Conservation (phyloP, 2,113 vertebrate genomes). For the Nibea albiflora region DNA sequence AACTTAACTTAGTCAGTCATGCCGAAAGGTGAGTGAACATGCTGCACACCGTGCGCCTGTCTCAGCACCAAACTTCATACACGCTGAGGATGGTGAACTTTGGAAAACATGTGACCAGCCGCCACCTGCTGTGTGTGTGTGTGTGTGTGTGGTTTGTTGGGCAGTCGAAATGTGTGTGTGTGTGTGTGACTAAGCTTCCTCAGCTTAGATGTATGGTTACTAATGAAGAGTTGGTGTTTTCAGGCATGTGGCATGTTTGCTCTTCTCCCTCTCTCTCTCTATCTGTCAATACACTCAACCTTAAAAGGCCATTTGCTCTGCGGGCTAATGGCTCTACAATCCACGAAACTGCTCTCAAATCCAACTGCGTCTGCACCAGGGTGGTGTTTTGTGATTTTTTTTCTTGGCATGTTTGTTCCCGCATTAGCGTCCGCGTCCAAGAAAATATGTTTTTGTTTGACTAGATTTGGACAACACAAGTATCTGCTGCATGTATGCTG, state of each 20-base stretch:
- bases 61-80: slow-evolving; percentile 25
- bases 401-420: slow-evolving; percentile 32
- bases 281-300: slow-evolving; percentile 82
- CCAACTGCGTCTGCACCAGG: slow-evolving; percentile 27
- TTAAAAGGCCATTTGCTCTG: slow-evolving; percentile 79
- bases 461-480: slow-evolving; percentile 8
- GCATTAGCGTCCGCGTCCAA: slow-evolving; percentile 28
- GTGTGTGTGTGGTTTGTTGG: not conserved
- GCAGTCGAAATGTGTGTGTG: slow-evolving; percentile 2
- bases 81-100: slow-evolving; percentile 68
- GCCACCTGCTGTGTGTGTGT: slow-evolving; percentile 29
- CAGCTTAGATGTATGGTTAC: slow-evolving; percentile 46
- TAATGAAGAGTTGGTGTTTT: slow-evolving; percentile 61
- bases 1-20: not conserved
- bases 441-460: slow-evolving; percentile 49
- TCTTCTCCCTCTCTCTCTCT: slow-evolving; percentile 54
- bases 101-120: slow-evolving; percentile 76
- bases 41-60: not conserved
- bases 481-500: slow-evolving; percentile 17
- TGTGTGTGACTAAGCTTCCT: slow-evolving; percentile 30
- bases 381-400: slow-evolving; percentile 36
- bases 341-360: slow-evolving; percentile 54
- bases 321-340: slow-evolving; percentile 76
- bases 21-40: slow-evolving; percentile 14
- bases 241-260: slow-evolving; percentile 70